Evolutionary conservation across 2,888 invertebrate genomes (phyloP).

Genomic region (Eilema caniola): DNA sequence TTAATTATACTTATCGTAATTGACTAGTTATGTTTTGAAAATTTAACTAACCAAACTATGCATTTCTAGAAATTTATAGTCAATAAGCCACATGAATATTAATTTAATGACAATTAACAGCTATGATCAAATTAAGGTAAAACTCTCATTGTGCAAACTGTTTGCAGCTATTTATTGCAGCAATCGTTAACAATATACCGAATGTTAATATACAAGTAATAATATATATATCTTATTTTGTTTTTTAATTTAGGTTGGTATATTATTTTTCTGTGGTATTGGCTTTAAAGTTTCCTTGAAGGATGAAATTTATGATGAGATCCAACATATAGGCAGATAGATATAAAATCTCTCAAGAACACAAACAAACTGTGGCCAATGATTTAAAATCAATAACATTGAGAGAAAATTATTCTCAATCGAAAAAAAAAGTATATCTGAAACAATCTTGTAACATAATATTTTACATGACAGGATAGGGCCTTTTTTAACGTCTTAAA

Average conservation of each 20-base stretch:
- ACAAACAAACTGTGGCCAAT: neutral
- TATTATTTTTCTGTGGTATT: too few relatives aligned
- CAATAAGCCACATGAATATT: constrained; percentile 23
- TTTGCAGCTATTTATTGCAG: too few relatives aligned
- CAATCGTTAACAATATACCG: neutral
- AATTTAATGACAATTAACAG: constrained; percentile 17
- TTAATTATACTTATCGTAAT: constrained; percentile 2
- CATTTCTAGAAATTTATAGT: constrained; percentile 17
- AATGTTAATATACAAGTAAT: neutral
- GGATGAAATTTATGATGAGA: too few relatives aligned
- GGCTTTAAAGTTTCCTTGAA: too few relatives aligned
- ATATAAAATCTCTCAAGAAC: neutral
- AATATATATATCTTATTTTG: neutral
- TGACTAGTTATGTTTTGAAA: constrained; percentile 10
- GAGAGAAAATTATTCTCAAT: too few relatives aligned
- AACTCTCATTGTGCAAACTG: neutral
- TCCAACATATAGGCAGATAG: neutral
- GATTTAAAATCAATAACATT: too few relatives aligned
- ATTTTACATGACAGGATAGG: too few relatives aligned
- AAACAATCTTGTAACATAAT: too few relatives aligned
- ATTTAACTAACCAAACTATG: neutral
- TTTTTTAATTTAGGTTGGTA: too few relatives aligned
- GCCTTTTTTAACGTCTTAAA: too few relatives aligned
- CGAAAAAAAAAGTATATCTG: too few relatives aligned
- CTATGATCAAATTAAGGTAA: constrained; percentile 5